These are phyloP conservation scores for Pristionchus fissidentatus DNA, from an alignment of 2,888 invertebrate genomes.

Conservation along the genomic window DNA sequence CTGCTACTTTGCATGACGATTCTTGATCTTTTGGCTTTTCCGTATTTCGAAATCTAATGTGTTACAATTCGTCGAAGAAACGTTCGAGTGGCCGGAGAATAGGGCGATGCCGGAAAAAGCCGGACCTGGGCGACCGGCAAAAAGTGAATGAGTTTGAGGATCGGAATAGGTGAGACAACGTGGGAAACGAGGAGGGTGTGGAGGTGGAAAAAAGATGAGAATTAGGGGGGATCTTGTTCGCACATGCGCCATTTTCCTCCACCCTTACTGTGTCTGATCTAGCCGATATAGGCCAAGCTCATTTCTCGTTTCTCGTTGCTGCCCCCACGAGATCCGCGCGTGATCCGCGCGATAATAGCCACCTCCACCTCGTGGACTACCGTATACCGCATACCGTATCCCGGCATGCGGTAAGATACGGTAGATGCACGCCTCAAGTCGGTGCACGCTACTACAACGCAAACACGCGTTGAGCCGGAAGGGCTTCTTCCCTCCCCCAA, in stretches of 20 bases:
- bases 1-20: no score
- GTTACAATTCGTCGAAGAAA: no score
- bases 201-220: background rate
- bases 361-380: conserved; percentile 12
- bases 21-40: no score
- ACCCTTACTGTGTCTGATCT: conserved; percentile 28
- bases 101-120: conserved; percentile 13
- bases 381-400: no score
- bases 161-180: background rate
- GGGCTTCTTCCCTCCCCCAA: no score
- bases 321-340: background rate
- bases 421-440: no score
- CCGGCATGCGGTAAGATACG: conserved; percentile 8
- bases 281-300: conserved; percentile 42
- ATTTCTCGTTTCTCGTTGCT: conserved; percentile 19
- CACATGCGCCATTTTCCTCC: conserved; percentile 4
- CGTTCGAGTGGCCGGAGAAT: no score
- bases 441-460: no score
- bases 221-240: background rate
- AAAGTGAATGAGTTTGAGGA: conserved; percentile 29
- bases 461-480: no score
- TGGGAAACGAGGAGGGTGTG: background rate
- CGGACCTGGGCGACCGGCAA: background rate
- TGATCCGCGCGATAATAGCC: background rate
- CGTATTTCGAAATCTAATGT: no score